phyloP scores from a whole-genome alignment of 2,888 invertebrate species.

The Drosophila austrosaltans region DNA sequence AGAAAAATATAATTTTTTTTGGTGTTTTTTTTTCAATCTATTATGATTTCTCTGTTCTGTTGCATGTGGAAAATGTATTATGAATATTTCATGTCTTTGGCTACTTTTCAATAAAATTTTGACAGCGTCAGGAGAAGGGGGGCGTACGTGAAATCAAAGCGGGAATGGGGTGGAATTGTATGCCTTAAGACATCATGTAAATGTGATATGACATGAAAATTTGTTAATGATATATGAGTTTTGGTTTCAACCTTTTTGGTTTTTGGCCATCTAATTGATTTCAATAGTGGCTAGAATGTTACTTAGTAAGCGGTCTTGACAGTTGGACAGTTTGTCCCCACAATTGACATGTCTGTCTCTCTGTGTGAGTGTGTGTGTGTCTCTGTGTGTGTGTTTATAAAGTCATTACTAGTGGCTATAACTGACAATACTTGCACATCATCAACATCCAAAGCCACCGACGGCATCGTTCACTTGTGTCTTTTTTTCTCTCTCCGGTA shows the following conservation, averaged over 20 bases:
- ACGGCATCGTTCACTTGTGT: constrained; percentile 30
- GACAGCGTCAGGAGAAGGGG: constrained; percentile 26
- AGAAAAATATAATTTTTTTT: constrained; percentile 3
- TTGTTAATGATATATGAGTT: constrained; percentile 76
- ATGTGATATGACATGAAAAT: constrained; percentile 72
- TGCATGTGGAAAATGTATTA: constrained; percentile 68
- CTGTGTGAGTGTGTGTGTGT: neutral
- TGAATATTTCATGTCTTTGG: constrained; percentile 70
- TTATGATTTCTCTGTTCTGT: constrained; percentile 34
- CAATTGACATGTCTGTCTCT: constrained; percentile 30
- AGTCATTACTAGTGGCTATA: constrained; percentile 56
- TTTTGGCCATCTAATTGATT: constrained; percentile 68
- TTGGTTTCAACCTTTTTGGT: constrained; percentile 36
- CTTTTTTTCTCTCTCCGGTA: constrained; percentile 27
- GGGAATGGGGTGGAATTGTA: constrained; percentile 7
- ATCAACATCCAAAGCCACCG: constrained; percentile 33
- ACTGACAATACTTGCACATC: constrained; percentile 34
- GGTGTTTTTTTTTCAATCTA: neutral
- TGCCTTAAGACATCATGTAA: constrained; percentile 59
- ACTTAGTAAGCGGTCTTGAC: constrained; percentile 58
- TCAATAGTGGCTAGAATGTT: constrained; percentile 45
- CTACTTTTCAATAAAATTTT: constrained; percentile 40
- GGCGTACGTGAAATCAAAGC: constrained; percentile 2
- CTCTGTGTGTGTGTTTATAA: constrained; percentile 63
- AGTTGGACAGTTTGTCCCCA: constrained; percentile 57